phyloP scores from a whole-genome alignment of 1,140 invertebrate genomes.

The Drosophila orena region DNA sequence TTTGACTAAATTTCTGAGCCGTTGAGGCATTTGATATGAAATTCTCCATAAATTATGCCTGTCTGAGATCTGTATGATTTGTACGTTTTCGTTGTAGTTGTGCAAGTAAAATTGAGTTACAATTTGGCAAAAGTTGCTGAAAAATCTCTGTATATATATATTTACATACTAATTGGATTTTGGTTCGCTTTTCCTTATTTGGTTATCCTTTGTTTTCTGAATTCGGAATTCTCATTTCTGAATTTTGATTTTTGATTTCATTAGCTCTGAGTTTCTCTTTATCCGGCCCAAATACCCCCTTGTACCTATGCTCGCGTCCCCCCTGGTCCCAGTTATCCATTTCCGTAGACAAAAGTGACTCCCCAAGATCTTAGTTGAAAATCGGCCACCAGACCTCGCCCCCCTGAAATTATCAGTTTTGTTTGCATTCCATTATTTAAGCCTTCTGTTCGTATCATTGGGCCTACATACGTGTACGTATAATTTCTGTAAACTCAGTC shows the following conservation, averaged over 20 bases:
- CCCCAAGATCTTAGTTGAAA: slow-evolving; percentile 24
- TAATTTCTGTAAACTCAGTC: slow-evolving; percentile 16
- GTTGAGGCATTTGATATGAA: slow-evolving; percentile 19
- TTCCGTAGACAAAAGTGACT: slow-evolving; percentile 18
- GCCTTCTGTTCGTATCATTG: slow-evolving; percentile 16
- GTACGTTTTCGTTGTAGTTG: slow-evolving; percentile 56
- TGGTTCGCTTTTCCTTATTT: slow-evolving; percentile 39
- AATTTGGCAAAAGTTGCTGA: slow-evolving; percentile 46
- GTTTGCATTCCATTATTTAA: slow-evolving; percentile 14
- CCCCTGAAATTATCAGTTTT: slow-evolving; percentile 21
- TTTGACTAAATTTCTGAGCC: slow-evolving; percentile 29
- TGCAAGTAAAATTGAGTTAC: slow-evolving; percentile 58
- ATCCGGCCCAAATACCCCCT: not conserved
- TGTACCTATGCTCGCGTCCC: not conserved
- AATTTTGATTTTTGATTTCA: slow-evolving; percentile 20
- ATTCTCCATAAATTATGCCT: slow-evolving; percentile 52
- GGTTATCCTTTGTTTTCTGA: slow-evolving; percentile 21
- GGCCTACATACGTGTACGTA: not conserved
- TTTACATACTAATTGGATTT: slow-evolving; percentile 60
- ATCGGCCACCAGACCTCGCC: slow-evolving; percentile 23
- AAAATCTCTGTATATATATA: slow-evolving; percentile 50
- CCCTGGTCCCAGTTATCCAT: slow-evolving; percentile 4
- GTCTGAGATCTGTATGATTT: slow-evolving; percentile 41
- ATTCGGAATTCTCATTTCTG: slow-evolving; percentile 10
- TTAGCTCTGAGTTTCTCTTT: slow-evolving; percentile 10